Evolutionary conservation across 37 sponge, comb jelly and placozoan genomes (phyloP), one percentile per base, ranked within the genome.

Genomic region (Lycopodina hypogea): DNA sequence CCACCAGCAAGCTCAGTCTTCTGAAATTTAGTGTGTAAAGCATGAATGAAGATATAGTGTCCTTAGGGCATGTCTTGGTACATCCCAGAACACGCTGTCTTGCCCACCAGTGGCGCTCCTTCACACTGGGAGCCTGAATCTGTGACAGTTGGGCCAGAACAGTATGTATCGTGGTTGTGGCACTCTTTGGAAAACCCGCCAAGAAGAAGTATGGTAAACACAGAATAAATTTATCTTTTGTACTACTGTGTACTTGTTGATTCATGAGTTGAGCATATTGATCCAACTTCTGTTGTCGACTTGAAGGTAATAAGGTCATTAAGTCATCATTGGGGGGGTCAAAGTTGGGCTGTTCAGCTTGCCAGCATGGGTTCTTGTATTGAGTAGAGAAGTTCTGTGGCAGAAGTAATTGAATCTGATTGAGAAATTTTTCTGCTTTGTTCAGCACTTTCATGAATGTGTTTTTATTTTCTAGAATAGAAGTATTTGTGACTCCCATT

Each of bases 91-190:
- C 9, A 41, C n/a, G 60, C 18, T 9, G 42, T 78, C 68, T 68
- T 34, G 67, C 78, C 85, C 85, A 85, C 78, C 78, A 85, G 41
- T 85, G 85, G 4, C 65, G 81, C 55, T 79, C 81, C 30, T 80
- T 86, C 0, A 29, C 30, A 2, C 1, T 8, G 1, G 87, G 87
- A 0, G 63, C 53, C 12, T 19, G 28, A 33, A 81, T 60, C 35
- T 72, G 74, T 6, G 63, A 32, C 32, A 62, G 82, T 42, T 45
- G 59, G 1, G 9, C 2, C 35, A 81, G 65, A 34, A 35, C 73
- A 14, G 50, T 2, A 60, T 63, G 32, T 18, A 81, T 42, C 0
- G 82, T 50, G 12, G 73, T 81, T 38, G 82, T 81, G 18, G 73
- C 82, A 63, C 82, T 81, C 65, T 81, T 81, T 0, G 82, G 82